Evolutionary conservation across 1,140 invertebrate species (phyloP).

Genomic region (Drosophila erecta): DNA sequence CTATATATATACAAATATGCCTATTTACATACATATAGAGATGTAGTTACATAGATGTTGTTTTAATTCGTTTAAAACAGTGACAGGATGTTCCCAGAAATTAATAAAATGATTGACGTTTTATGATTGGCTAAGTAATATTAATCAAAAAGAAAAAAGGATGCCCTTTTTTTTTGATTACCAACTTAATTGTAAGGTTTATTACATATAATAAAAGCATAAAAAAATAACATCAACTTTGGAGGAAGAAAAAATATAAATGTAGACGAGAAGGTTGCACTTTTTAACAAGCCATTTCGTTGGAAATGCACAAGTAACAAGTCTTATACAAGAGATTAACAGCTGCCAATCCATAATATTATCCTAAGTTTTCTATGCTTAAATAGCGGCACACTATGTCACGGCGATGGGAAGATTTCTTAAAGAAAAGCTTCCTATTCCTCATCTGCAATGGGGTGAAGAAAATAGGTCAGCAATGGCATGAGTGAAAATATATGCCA

Average conservation of each 20-base stretch:
- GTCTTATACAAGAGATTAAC: conserved; percentile 15
- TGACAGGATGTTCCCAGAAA: conserved; percentile 35
- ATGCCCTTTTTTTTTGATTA: conserved; percentile 67
- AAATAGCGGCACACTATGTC: conserved; percentile 25
- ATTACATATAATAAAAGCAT: conserved; percentile 35
- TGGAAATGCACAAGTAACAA: not conserved
- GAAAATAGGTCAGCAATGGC: not conserved
- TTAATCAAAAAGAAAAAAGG: conserved; percentile 27
- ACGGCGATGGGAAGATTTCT: conserved; percentile 15
- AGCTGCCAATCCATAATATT: conserved; percentile 25
- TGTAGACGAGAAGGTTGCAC: conserved; percentile 54
- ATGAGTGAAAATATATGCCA: not conserved
- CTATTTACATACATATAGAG: conserved; percentile 32
- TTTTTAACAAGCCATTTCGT: conserved; percentile 17
- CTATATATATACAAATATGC: conserved; percentile 38
- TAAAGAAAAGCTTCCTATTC: conserved; percentile 6
- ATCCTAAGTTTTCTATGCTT: not conserved
- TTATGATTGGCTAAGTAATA: conserved; percentile 61
- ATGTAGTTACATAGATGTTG: conserved; percentile 66
- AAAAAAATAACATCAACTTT: conserved; percentile 48
- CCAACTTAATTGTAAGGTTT: conserved; percentile 53
- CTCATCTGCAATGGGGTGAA: conserved; percentile 41
- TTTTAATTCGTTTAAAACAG: conserved; percentile 76
- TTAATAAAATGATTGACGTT: conserved; percentile 52
- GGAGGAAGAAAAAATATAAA: conserved; percentile 68